A percentile compares a stretch with the other conserved stretches of the same genome.
Evolutionary conservation across 2,113 vertebrate species (phyloP).

Genomic region (Haliaeetus leucogaster): DNA sequence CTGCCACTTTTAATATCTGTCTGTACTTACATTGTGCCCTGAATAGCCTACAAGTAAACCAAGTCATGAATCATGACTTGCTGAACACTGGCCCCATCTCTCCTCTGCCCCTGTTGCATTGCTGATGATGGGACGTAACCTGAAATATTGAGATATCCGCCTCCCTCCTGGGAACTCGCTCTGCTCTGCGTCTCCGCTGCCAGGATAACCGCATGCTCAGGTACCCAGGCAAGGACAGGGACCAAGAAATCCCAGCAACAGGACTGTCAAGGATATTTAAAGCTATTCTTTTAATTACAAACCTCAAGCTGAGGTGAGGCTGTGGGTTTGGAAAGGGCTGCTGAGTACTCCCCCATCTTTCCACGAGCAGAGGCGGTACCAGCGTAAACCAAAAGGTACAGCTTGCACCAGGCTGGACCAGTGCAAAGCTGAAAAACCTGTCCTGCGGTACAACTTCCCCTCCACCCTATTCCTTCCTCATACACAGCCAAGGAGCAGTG

Average conservation of each 20-base stretch:
- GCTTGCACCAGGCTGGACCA: neutral
- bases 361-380: rapidly evolving
- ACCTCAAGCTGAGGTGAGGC: neutral
- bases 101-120: neutral
- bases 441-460: neutral
- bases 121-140: neutral
- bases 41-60: neutral
- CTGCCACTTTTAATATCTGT: neutral
- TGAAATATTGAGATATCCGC: rapidly evolving
- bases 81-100: neutral
- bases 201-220: rapidly evolving
- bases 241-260: neutral
- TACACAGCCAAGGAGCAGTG: rapidly evolving
- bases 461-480: neutral
- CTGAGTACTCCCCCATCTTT: neutral
- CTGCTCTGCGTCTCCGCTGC: rapidly evolving
- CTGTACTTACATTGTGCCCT: neutral
- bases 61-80: neutral
- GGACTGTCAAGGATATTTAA: neutral
- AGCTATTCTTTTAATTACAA: neutral
- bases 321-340: neutral
- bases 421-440: neutral
- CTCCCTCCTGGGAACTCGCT: neutral
- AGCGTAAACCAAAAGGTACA: rapidly evolving
- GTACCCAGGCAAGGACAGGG: neutral